A percentile compares a stretch with the other conserved stretches of the same genome.
Evolutionary conservation across 2,113 vertebrate genomes (phyloP).

Genomic region (Camelus dromedarius): DNA sequence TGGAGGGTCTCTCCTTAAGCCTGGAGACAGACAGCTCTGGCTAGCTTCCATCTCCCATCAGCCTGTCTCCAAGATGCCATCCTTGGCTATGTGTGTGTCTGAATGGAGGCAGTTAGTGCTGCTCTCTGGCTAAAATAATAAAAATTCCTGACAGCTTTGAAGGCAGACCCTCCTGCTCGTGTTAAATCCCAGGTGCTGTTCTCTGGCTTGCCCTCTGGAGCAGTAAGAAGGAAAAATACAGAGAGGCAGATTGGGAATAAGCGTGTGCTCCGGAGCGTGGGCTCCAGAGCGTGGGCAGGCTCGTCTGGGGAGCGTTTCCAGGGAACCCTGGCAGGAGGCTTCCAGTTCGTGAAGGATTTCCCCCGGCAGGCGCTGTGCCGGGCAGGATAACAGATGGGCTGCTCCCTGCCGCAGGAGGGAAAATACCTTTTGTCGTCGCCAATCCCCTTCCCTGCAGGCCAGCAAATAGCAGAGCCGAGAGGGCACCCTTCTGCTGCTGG

Average conservation of each 20-base stretch:
- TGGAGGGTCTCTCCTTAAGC: not conserved
- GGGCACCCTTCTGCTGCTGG: conserved; percentile 13
- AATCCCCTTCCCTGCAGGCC: conserved; percentile 68
- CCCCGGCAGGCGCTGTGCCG: conserved; percentile 64
- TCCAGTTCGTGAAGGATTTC: conserved; percentile 82
- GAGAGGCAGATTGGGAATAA: conserved; percentile 51
- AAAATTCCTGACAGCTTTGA: conserved; percentile 49
- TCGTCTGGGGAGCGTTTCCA: conserved; percentile 78
- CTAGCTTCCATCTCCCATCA: not conserved
- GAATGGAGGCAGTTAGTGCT: not conserved
- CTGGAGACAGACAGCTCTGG: not conserved
- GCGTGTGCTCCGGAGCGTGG: conserved; percentile 58
- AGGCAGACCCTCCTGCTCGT: conserved; percentile 64
- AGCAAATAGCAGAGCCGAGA: conserved; percentile 29
- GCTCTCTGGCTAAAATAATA: not conserved
- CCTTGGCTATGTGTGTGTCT: not conserved
- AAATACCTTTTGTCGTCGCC: conserved; percentile 82
- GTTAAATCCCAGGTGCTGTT: conserved; percentile 73
- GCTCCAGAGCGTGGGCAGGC: conserved; percentile 68
- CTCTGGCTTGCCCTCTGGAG: conserved; percentile 54
- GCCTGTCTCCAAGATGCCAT: not conserved
- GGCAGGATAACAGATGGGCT: conserved; percentile 82
- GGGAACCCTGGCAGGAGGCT: conserved; percentile 74
- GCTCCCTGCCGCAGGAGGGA: conserved; percentile 75
- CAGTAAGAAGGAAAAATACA: conserved; percentile 68